These are phyloP conservation scores for Lucifuga dentata DNA, from an alignment of 2,113 vertebrate species.

Conservation along the genomic window DNA sequence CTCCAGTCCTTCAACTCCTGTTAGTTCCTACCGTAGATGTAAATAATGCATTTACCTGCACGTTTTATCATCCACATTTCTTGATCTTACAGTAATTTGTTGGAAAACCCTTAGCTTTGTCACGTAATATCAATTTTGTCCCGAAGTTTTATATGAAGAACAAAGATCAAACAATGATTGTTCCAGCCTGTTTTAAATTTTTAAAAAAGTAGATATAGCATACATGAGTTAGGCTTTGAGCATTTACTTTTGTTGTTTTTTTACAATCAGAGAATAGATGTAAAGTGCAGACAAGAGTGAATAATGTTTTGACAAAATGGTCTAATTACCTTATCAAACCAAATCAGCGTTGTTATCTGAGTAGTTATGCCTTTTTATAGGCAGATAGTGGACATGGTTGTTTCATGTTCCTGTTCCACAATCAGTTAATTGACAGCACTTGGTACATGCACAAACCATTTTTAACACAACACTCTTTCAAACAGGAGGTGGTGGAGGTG, in stretches of 20 bases:
- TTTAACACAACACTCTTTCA: neutral
- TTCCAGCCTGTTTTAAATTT: too few species aligned
- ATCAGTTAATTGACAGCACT: constrained; percentile 12
- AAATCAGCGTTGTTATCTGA: neutral
- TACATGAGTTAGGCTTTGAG: too few species aligned
- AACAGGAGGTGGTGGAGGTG: constrained; percentile 42
- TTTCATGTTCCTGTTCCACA: too few species aligned
- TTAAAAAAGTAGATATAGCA: too few species aligned
- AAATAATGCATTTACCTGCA: constrained; percentile 44
- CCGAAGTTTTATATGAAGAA: too few species aligned
- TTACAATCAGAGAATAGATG: constrained; percentile 4
- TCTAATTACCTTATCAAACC: constrained; percentile 16
- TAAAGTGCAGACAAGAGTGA: neutral
- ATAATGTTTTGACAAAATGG: constrained; percentile 9
- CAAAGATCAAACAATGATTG: too few species aligned
- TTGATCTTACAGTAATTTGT: constrained; percentile 1
- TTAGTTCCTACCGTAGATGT: constrained; percentile 27
- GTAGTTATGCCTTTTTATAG: constrained; percentile 1
- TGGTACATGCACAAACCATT: constrained; percentile 37
- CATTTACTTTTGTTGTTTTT: neutral
- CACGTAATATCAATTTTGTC: neutral
- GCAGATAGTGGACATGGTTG: constrained; percentile 17
- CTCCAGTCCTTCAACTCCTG: constrained; percentile 21
- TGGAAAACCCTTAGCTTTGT: neutral
- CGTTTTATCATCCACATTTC: neutral